phyloP scores from a whole-genome alignment of 1,140 invertebrate genomes.

The Drosophila serrata region DNA sequence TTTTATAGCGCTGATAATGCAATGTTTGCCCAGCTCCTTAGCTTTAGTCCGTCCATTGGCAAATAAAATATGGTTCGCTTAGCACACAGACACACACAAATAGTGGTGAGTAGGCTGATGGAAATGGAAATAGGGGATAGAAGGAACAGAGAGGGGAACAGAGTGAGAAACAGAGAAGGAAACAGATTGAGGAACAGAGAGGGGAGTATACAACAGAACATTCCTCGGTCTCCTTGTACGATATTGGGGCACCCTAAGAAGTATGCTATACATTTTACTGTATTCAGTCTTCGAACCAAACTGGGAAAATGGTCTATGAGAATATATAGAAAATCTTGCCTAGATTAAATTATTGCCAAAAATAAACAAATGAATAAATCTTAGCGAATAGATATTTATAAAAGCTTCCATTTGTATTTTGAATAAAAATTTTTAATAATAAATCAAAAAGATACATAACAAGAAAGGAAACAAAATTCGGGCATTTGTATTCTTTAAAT shows the following conservation, averaged over 20 bases:
- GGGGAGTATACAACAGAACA: neutral
- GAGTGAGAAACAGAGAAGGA: neutral
- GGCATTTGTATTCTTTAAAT: too few relatives aligned
- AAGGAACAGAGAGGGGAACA: neutral
- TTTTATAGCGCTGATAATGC: conserved; percentile 62
- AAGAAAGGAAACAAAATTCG: too few relatives aligned
- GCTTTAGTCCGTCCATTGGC: conserved; percentile 10
- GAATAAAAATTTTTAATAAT: too few relatives aligned
- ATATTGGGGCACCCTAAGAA: conserved; percentile 10
- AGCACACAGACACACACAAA: conserved; percentile 12
- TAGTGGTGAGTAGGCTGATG: neutral
- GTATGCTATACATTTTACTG: conserved; percentile 31
- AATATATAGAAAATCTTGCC: neutral
- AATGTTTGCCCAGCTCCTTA: conserved; percentile 34
- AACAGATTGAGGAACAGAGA: neutral
- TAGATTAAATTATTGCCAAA: neutral
- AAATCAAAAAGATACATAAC: too few relatives aligned
- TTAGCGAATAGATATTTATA: too few relatives aligned
- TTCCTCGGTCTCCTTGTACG: conserved; percentile 2
- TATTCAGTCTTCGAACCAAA: too few relatives aligned
- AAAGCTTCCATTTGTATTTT: too few relatives aligned
- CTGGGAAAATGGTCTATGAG: too few relatives aligned
- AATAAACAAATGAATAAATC: neutral
- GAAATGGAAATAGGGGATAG: neutral
- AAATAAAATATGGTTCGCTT: conserved; percentile 53